Percentiles rank a stretch among this genome's conserved stretches.
Evolutionary conservation across 1,140 invertebrate species (phyloP).

Genomic region (Drosophila arizonae): DNA sequence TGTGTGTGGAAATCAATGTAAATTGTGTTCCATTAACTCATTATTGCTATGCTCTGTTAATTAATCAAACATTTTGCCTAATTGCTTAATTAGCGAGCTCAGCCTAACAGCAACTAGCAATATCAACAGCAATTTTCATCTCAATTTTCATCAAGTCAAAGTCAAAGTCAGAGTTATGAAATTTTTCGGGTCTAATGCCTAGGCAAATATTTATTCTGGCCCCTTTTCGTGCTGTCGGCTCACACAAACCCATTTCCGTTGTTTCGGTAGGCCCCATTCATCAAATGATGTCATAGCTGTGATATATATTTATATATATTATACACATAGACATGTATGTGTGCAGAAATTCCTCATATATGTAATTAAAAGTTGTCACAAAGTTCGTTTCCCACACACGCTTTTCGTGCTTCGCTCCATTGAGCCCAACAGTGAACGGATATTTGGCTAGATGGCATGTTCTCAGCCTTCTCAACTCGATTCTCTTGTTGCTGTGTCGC

Average conservation of each 20-base stretch:
- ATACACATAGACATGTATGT: not conserved
- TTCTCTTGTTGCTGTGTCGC: constrained; percentile 9
- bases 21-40: constrained; percentile 53
- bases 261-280: constrained; percentile 32
- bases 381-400: constrained; percentile 62
- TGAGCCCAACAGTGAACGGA: constrained; percentile 31
- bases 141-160: constrained; percentile 28
- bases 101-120: not conserved
- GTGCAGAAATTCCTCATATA: constrained; percentile 30
- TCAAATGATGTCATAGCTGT: constrained; percentile 46
- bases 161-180: constrained; percentile 8
- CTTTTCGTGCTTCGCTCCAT: constrained; percentile 37
- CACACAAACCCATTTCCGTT: constrained; percentile 70
- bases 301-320: not conserved
- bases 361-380: constrained; percentile 79
- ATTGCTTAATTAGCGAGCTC: constrained; percentile 64
- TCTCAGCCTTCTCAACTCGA: constrained; percentile 3
- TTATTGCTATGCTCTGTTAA: constrained; percentile 45
- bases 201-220: constrained; percentile 48
- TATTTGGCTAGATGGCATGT: constrained; percentile 31
- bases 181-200: constrained; percentile 50
- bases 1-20: constrained; percentile 54
- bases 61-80: constrained; percentile 71
- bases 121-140: constrained; percentile 28
- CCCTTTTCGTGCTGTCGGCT: constrained; percentile 32